These are phyloP conservation scores for Ladona fulva DNA, from an alignment of 1,140 invertebrate genomes.

Conservation along the genomic window DNA sequence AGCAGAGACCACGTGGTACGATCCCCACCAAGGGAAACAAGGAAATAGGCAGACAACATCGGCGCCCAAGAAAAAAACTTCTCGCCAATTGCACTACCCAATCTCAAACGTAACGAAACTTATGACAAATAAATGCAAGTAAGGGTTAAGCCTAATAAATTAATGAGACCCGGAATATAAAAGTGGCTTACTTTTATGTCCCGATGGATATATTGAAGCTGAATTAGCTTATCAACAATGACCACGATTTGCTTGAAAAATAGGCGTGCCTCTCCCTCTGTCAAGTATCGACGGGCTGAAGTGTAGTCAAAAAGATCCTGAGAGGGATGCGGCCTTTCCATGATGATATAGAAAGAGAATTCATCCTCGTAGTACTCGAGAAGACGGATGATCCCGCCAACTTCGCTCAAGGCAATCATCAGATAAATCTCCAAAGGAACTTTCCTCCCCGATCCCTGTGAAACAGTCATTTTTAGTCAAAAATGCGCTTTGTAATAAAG, in stretches of 20 bases:
- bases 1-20: too few species aligned
- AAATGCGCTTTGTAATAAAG: too few species aligned
- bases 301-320: slow-evolving; percentile 63
- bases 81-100: too few species aligned
- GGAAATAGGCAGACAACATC: too few species aligned
- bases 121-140: too few species aligned
- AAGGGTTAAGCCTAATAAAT: too few species aligned
- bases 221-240: slow-evolving; percentile 42
- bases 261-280: slow-evolving; percentile 43
- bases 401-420: slow-evolving; percentile 43
- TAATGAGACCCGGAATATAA: too few species aligned
- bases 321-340: slow-evolving; percentile 51
- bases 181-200: slow-evolving; percentile 44
- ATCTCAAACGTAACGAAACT: too few species aligned
- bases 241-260: slow-evolving; percentile 44
- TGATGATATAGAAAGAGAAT: slow-evolving; percentile 49
- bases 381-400: slow-evolving; percentile 49
- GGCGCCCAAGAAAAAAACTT: too few species aligned
- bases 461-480: too few species aligned
- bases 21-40: too few species aligned
- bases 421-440: slow-evolving; percentile 54
- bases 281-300: slow-evolving; percentile 47
- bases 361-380: slow-evolving; percentile 50
- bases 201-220: slow-evolving; percentile 47
- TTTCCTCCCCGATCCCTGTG: slow-evolving; percentile 31